phyloP scores from a whole-genome alignment of 2,888 invertebrate genomes.

The Plutella xylostella region DNA sequence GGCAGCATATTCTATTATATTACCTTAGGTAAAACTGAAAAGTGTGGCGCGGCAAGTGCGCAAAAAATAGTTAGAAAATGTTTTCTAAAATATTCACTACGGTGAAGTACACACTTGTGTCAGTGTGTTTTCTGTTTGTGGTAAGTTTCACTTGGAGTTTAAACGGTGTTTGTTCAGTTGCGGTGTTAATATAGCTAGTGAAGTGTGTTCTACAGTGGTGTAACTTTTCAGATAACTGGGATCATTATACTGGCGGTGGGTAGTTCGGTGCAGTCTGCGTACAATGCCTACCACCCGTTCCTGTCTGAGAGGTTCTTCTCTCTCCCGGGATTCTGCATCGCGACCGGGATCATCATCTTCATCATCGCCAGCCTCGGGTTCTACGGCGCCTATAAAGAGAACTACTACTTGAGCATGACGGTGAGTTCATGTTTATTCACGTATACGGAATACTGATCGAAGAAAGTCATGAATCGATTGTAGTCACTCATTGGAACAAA shows the following conservation, averaged over 20 bases:
- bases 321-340: conserved; percentile 78
- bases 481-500: too few species aligned
- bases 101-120: conserved; percentile 51
- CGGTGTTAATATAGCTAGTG: background rate
- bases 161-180: background rate
- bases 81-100: conserved; percentile 56
- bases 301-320: conserved; percentile 77
- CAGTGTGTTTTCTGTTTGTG: conserved; percentile 53
- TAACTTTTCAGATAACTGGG: conserved; percentile 79
- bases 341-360: conserved; percentile 78
- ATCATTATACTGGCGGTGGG: conserved; percentile 82
- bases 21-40: background rate
- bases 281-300: conserved; percentile 75
- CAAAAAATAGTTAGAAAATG: conserved; percentile 34
- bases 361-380: conserved; percentile 88
- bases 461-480: too few species aligned
- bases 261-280: conserved; percentile 74
- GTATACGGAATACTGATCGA: too few species aligned
- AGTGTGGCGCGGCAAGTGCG: background rate
- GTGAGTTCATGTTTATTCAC: conserved; percentile 70
- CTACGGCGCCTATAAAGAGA: conserved; percentile 88
- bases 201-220: conserved; percentile 2
- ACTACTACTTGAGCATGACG: conserved; percentile 82
- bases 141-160: conserved; percentile 34
- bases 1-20: too few species aligned